Evolutionary conservation across 2,888 invertebrate genomes (phyloP).

Genomic region (Yponomeuta sedellus): DNA sequence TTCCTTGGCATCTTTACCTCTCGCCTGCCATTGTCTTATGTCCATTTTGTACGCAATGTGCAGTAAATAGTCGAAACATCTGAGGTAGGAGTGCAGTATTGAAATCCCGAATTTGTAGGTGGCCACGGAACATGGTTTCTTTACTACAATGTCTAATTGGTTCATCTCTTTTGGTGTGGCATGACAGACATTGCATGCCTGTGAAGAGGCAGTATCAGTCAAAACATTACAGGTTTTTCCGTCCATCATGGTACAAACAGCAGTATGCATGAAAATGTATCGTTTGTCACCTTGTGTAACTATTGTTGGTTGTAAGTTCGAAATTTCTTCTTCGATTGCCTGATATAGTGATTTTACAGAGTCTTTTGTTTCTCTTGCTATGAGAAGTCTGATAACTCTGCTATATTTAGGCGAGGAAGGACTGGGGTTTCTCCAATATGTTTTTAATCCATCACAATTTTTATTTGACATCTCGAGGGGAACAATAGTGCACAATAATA

Average conservation of each 20-base stretch:
- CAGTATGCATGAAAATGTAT: constrained; percentile 16
- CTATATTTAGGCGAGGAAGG: too few relatives aligned
- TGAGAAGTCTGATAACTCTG: too few relatives aligned
- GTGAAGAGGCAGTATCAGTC: constrained; percentile 21
- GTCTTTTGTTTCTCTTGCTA: too few relatives aligned
- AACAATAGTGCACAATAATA: constrained; percentile 3
- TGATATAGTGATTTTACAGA: too few relatives aligned
- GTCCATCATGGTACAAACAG: constrained; percentile 21
- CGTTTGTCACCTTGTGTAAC: not conserved
- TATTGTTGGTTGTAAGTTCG: not conserved
- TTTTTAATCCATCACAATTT: not conserved
- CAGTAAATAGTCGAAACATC: constrained; percentile 31
- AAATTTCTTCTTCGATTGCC: too few relatives aligned
- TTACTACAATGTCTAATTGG: constrained; percentile 13
- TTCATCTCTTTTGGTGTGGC: constrained; percentile 22
- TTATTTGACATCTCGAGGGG: constrained; percentile 2
- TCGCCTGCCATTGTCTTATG: constrained; percentile 31
- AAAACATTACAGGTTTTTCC: constrained; percentile 19
- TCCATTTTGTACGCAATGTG: constrained; percentile 28
- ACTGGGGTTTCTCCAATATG: too few relatives aligned
- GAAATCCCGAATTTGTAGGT: constrained; percentile 3
- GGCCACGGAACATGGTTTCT: too few relatives aligned
- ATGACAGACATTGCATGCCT: constrained; percentile 23
- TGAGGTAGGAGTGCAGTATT: constrained; percentile 31
- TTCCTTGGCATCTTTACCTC: constrained; percentile 17